Base-by-base conservation (phyloP, 2,888 invertebrate genomes). In the Rhamnusium bicolor region DNA sequence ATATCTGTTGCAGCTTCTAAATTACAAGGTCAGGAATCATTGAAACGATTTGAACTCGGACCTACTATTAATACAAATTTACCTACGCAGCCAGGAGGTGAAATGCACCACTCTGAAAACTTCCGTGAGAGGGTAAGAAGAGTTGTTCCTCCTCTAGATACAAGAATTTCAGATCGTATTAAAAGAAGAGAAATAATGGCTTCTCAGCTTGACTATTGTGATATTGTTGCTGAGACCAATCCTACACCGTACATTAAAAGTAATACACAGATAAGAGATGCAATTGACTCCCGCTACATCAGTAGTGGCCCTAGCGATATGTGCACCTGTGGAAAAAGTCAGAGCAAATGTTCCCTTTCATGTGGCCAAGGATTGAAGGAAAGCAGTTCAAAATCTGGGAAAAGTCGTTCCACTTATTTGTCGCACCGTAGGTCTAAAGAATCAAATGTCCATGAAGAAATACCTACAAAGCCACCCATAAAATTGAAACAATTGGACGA, bases 121-220 rank as follows among this genome's bases (percentile, higher is more conserved):
- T 24, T 56, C 16, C 19, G 32, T 3, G 14, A 58, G 18, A 58
- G 16, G 32, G 16, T 18, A 10, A 24, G 58, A 18, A 16, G 32
- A n/a, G n/a, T n/a, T 2, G 8, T 58, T 8, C 78, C 73, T 67
- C 80, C 81, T 5, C 12, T 72, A 14, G 86, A 87, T 73, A 87
- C 86, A 0, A 76, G 85, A 77, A 87, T 87, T 58, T 86, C 87
- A 0, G 87, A 87, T 70, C 78, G 86, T 70, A 87, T 87, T 63
- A 84, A 80, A 76, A 81, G 67, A 40, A 79, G 87, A 65, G 74
- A 76, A 24, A 14, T 78, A 12, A 65, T 77, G 67, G 75, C 76
- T 40, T 68, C 76, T 16, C 71, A 80, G 58, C 63, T 72, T 10
- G 82, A 83, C 60, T 82, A 80, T 71, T 80, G 80, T 66, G 79